Evolutionary conservation across 2,113 vertebrate species (phyloP), one percentile per base, ranked within the genome.

Genomic region (Platysteira castanea): DNA sequence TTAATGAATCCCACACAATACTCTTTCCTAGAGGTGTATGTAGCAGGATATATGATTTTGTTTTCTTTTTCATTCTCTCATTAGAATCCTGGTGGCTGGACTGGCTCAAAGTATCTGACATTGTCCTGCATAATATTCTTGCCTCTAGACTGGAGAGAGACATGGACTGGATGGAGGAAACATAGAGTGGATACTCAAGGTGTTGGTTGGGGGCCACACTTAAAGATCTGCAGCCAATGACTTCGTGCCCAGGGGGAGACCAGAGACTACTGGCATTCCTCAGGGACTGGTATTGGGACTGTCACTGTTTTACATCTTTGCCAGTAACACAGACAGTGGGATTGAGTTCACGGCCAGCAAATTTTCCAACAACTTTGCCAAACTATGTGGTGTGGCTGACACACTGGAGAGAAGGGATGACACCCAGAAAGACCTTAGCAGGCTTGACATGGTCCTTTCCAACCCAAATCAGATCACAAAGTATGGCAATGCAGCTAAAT

Each of bases 351-450:
- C 33, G 0, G 0, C 7, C 37, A 30, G 28, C 13, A 75, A 59
- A 33, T 52, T 67, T 68, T 28, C 16, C 24, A 11, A 4, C 6
- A 33, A 10, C 8, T 67, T 42, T 50, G 13, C 33, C 23, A 28
- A 75, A 52, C 6, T 17, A 8, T n/a, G 19, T 39, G 68, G 15
- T 24, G 22, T 13, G 23, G 60, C n/a, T 60, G 52, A 27, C 11
- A 17, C 0, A 0, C 23, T 52, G 33, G 28, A 46, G 19, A 6
- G 27, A 57, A 50, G 8, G 27, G 27, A 42, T 64, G 31, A 27
- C 27, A 12, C 13, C 10, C 28, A n/a, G 39, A n/a, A 89, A 67
- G 19, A 52, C 19, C 8, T 53, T 18, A 57, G 39, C 28, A 59
- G 13, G 8, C 28, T n/a, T 60, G 24, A 53, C 19, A 26, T 1